These are phyloP conservation scores for Ophion ventricosus DNA, from an alignment of 2,888 invertebrate species.

Conservation along the genomic window DNA sequence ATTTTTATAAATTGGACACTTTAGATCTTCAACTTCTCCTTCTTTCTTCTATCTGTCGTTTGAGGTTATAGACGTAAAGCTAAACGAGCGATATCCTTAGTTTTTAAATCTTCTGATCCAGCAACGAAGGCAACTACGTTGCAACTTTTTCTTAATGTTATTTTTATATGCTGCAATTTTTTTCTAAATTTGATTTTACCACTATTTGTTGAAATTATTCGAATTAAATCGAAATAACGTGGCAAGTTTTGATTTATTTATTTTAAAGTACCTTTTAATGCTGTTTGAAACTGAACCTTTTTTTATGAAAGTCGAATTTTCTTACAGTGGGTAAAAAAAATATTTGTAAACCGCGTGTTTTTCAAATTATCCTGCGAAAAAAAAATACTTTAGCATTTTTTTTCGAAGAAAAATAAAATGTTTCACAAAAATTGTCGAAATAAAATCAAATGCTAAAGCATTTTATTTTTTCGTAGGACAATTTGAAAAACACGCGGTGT, in stretches of 20 bases:
- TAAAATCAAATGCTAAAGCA: too few species aligned
- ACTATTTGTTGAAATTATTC: neutral
- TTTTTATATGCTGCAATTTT: neutral
- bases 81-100: neutral
- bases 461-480: too few species aligned
- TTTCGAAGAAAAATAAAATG: too few species aligned
- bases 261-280: neutral
- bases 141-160: neutral
- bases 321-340: too few species aligned
- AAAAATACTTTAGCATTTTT: too few species aligned
- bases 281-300: neutral
- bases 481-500: too few species aligned
- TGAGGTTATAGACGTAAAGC: neutral
- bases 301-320: neutral
- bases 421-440: too few species aligned
- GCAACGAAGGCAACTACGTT: neutral
- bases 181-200: neutral
- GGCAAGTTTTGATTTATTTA: neutral
- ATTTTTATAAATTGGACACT: conserved; percentile 13
- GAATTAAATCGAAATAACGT: neutral
- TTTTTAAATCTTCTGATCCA: neutral
- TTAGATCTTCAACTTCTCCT: neutral
- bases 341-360: too few species aligned
- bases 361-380: too few species aligned
- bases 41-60: neutral